Evolutionary conservation across 2,797 vertebrate species (phyloP), one percentile per base, ranked within the genome.

Genomic region (Luscinia luscinia): DNA sequence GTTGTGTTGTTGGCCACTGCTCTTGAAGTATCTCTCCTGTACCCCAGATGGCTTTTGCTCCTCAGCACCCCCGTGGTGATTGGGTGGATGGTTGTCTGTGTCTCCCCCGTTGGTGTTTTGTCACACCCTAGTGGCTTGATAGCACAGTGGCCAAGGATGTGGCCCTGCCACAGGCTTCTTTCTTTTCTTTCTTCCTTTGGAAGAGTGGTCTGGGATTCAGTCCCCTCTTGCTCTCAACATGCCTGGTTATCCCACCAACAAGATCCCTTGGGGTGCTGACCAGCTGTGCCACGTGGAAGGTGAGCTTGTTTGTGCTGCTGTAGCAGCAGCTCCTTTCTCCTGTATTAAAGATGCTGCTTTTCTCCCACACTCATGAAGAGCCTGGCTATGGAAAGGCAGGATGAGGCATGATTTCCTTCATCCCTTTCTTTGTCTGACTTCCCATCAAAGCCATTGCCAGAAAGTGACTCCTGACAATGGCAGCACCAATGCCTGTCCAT

Each of bases 51-150:
- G 23, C n/a, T n/a, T n/a, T 32, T 49, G 40, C 32, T 79, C 52
- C 40, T 49, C 49, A 20, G 66, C 51, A 55, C 16, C 9, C 5
- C 24, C 2, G 23, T 55, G 63, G 34, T 2, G 1, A 9, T 15
- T n/a, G 52, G 32, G 36, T 48, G 28, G 18, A 36, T 36, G n/a
- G 22, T 30, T 68, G 11, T 38, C 24, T 2, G 1, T 23, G 52
- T 75, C 54, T 84, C 77, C 63, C 69, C 43, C 1, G 1, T 15
- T 83, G 76, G 34, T 49, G 75, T 26, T 92, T 77, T 95, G 58
- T 89, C 92, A 72, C 76, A 85, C 46, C 41, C 63, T 73, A 64
- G 78, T 74, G 86, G 73, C 59, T 75, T 16, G 16, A 32, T 30
- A 41, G 24, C 52, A 76, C 32, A 21, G 70, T 49, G 59, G 54